Evolutionary conservation across 1,140 invertebrate genomes (phyloP), one percentile per base, ranked within the genome.

Genomic region (Polypedilum vanderplanki): DNA sequence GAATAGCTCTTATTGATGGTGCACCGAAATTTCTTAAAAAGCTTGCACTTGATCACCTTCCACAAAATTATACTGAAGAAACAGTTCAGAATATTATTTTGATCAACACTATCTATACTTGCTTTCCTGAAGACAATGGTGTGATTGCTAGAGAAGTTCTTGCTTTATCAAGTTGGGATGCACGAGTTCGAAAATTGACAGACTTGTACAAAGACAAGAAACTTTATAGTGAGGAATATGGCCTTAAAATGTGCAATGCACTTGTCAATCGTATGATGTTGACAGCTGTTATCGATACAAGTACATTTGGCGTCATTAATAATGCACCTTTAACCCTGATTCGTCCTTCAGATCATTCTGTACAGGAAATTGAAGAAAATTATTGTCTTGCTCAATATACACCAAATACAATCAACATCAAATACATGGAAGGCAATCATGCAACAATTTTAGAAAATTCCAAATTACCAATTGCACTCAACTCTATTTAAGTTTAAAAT

Each of bases 1-100:
- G 82, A 73, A 74, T 89, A 4, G 83, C 88, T 78, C 82, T 85
- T 8, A 80, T 89, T 7, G 88, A 89, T 79, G 87, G 87, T 17
- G 81, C 86, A 4, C 88, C 88, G 0, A 84, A 86, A 64, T 86
- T 87, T 78, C 79, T 88, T 0, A 85, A 85, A 76, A 79, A 79
- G 4, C 75, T 88, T 0, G 41, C 41, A 10, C 9, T 7, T 46
- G 41, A 46, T 3, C 41, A 46, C 9, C 64, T 81, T 57, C 78
- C 78, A 10, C 77, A 81, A 15, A 77, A 80, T n/a, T 84, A 83
- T 41, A 81, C 83, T 4, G 86, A 87, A 41, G 79, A 79, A 7
- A 79, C 83, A 17, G 78, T 88, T n/a, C 86, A 88, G 77, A 85
- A 87, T 78, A 81, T 81, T 73, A 78, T 89, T 3, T 79, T 88